Evolutionary conservation across 2,797 vertebrate species (phyloP).

Genomic region (Tangara arthus): DNA sequence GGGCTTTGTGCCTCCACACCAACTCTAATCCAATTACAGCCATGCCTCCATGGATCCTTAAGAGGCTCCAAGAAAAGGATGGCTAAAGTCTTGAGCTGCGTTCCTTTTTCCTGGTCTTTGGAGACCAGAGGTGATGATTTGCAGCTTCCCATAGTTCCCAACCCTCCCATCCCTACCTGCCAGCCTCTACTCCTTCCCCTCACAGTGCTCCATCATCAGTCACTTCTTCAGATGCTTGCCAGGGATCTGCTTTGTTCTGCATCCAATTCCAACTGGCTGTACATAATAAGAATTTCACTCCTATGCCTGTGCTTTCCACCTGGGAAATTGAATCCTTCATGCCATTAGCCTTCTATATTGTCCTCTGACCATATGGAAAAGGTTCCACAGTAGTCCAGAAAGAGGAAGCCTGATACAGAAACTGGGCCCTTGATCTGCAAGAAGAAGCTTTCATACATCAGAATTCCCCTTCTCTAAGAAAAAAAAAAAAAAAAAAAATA

Average conservation of each 20-base stretch:
- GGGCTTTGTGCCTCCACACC: neutral
- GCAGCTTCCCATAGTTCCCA: neutral
- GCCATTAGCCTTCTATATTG: slow-evolving; percentile 4
- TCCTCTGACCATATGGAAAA: neutral
- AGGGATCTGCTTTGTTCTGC: slow-evolving; percentile 48
- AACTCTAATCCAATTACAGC: slow-evolving; percentile 49
- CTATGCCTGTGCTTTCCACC: neutral
- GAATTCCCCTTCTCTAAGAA: neutral
- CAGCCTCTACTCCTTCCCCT: neutral
- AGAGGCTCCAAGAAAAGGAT: slow-evolving; percentile 21
- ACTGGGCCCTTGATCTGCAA: neutral
- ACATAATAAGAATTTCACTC: slow-evolving; percentile 36
- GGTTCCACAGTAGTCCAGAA: neutral
- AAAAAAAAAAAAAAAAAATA: neutral
- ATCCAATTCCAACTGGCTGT: slow-evolving; percentile 45
- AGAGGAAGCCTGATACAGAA: neutral
- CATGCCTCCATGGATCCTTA: slow-evolving; percentile 19
- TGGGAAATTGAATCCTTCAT: slow-evolving; percentile 25
- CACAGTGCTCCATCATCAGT: neutral
- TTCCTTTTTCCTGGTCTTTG: neutral
- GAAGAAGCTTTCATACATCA: neutral
- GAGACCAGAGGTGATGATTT: neutral
- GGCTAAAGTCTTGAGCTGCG: neutral
- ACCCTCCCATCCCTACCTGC: neutral
- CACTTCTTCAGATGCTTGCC: slow-evolving; percentile 27